A percentile compares a stretch with the other conserved stretches of the same genome.
Evolutionary conservation across 1,140 invertebrate species (phyloP).

Genomic region (Plectrocnemia conspersa): DNA sequence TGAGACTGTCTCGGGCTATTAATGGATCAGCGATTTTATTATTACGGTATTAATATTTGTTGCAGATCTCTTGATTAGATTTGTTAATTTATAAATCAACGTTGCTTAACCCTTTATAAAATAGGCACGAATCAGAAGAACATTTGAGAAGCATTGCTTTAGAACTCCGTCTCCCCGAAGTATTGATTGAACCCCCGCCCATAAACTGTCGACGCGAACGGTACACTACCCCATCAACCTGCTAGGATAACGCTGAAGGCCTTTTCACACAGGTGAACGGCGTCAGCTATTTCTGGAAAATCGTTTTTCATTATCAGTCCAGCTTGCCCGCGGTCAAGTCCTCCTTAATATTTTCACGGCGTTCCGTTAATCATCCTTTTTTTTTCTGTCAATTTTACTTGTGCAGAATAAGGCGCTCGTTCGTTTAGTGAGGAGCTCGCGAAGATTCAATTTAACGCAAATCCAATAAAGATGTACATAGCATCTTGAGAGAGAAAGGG

Average conservation of each 20-base stretch:
- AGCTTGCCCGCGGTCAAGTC: too few species aligned
- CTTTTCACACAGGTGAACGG: conserved; percentile 22
- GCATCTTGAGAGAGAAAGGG: too few species aligned
- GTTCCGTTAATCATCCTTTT: conserved; percentile 12
- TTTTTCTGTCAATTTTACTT: conserved; percentile 4
- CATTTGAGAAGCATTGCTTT: conserved; percentile 1
- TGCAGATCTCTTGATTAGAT: too few species aligned
- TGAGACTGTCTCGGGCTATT: too few species aligned
- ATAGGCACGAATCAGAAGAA: too few species aligned
- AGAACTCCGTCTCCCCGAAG: conserved; percentile 11
- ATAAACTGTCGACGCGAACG: conserved; percentile 20
- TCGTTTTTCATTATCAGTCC: conserved; percentile 13
- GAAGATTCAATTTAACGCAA: conserved; percentile 21
- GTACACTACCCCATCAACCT: neutral
- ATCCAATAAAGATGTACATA: conserved; percentile 17
- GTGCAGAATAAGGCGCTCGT: too few species aligned
- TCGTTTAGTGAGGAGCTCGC: too few species aligned
- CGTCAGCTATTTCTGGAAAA: conserved; percentile 11
- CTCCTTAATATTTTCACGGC: conserved; percentile 13
- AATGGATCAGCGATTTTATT: too few species aligned
- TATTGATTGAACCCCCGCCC: conserved; percentile 17
- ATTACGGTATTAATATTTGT: too few species aligned
- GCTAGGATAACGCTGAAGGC: neutral
- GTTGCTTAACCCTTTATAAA: conserved; percentile 5
- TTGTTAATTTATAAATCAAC: too few species aligned